Conservation (phyloP, 2,888 invertebrate genomes). For the Drosophila austrosaltans region DNA sequence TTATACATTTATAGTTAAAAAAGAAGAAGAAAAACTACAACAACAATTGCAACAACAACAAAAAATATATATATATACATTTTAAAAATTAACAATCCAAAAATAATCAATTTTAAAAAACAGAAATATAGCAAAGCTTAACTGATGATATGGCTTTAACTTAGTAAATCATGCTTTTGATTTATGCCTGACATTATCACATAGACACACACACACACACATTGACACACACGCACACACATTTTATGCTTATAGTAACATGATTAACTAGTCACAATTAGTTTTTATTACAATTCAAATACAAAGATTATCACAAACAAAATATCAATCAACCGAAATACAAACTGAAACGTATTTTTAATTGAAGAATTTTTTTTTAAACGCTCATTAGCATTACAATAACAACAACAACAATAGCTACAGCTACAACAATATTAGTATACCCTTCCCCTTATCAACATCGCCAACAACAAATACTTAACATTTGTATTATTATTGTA, state of each 20-base stretch:
- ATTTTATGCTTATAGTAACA: slow-evolving; percentile 28
- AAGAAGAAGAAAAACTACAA: slow-evolving; percentile 15
- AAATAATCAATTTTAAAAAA: slow-evolving; percentile 28
- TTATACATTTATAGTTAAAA: slow-evolving; percentile 33
- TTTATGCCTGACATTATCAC: slow-evolving; percentile 68
- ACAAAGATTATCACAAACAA: slow-evolving; percentile 2
- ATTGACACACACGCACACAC: slow-evolving; percentile 36
- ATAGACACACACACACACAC: slow-evolving; percentile 41
- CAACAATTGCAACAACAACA: slow-evolving; percentile 9
- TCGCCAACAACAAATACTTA: slow-evolving; percentile 36
- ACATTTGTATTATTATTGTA: slow-evolving; percentile 60
- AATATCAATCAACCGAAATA: slow-evolving; percentile 33
- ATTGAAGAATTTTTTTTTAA: slow-evolving; percentile 41
- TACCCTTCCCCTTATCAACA: slow-evolving; percentile 3
- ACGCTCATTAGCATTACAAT: slow-evolving; percentile 53
- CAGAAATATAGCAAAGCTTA: slow-evolving; percentile 57
- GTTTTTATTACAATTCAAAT: slow-evolving; percentile 49
- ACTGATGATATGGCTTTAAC: slow-evolving; percentile 61
- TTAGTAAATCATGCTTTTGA: slow-evolving; percentile 68
- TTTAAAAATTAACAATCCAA: slow-evolving; percentile 13
- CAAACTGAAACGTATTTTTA: slow-evolving; percentile 34
- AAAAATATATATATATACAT: slow-evolving; percentile 32
- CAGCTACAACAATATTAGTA: slow-evolving; percentile 36
- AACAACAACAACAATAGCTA: slow-evolving; percentile 23
- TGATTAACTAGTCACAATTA: slow-evolving; percentile 60